Conservation (phyloP, 1,140 invertebrate species). For the Drosophila auraria region DNA sequence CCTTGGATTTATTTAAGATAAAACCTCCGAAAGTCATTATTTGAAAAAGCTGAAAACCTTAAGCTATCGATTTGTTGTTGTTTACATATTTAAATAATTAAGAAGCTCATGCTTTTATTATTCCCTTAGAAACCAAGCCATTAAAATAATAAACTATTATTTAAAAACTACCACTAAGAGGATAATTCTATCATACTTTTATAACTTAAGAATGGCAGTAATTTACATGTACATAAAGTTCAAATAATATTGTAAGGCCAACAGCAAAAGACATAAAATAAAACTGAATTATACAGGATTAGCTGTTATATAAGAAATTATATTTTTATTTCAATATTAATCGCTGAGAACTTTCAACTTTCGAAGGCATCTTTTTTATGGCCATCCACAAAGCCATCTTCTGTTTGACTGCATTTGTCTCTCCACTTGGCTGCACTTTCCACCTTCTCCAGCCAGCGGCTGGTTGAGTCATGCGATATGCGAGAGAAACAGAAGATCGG, state of each 20-base stretch:
- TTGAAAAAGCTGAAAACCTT: background rate
- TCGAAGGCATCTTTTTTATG: background rate
- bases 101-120: no score
- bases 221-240: background rate
- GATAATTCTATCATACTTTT: background rate
- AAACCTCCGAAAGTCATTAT: background rate
- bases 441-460: conserved; percentile 31
- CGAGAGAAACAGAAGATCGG: conserved; percentile 42
- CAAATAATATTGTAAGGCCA: background rate
- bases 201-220: no score
- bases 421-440: conserved; percentile 16
- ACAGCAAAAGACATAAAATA: background rate
- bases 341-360: background rate
- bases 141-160: no score
- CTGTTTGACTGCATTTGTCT: conserved; percentile 41
- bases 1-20: background rate
- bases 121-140: no score
- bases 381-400: conserved; percentile 19
- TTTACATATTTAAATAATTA: no score
- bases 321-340: conserved; percentile 1
- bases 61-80: no score
- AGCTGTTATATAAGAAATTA: background rate
- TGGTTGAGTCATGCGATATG: conserved; percentile 72
- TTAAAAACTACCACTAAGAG: no score
- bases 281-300: background rate